Conservation (phyloP, 1,140 invertebrate genomes). For the Venustaconcha ellipsiformis region DNA sequence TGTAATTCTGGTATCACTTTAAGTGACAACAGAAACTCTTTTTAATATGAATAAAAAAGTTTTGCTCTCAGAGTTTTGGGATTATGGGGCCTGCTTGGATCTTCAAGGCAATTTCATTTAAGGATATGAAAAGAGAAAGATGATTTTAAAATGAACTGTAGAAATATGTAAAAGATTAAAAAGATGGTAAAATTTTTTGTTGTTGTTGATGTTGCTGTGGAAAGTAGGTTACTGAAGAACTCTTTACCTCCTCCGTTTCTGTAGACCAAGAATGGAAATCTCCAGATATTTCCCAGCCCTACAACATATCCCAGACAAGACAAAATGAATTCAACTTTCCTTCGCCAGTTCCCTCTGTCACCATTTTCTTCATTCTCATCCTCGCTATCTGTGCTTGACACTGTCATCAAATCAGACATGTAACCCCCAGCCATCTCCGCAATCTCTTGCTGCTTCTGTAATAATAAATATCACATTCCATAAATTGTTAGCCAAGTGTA, state of each 20-base stretch:
- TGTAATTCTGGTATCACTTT: too few species aligned
- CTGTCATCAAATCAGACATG: conserved; percentile 53
- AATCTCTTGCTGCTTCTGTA: conserved; percentile 25
- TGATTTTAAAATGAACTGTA: too few species aligned
- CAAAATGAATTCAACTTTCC: conserved; percentile 69
- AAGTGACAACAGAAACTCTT: too few species aligned
- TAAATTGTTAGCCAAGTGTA: too few species aligned
- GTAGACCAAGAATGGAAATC: conserved; percentile 94
- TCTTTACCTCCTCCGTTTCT: conserved; percentile 89
- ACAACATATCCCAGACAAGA: conserved; percentile 71
- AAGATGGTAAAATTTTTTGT: too few species aligned
- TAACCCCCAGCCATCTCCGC: conserved; percentile 45
- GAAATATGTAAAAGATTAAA: too few species aligned
- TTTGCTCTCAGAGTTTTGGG: too few species aligned
- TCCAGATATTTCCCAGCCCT: conserved; percentile 90
- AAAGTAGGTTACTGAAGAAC: neutral
- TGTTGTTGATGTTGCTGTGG: too few species aligned
- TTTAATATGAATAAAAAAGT: too few species aligned
- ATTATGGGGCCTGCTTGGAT: too few species aligned
- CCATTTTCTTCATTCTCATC: conserved; percentile 51
- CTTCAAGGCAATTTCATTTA: too few species aligned
- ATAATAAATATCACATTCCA: conserved; percentile 1
- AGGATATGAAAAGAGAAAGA: too few species aligned
- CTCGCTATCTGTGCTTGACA: conserved; percentile 54
- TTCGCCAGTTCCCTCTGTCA: conserved; percentile 60